Evolutionary conservation across 2,797 vertebrate species (phyloP).

Genomic region (Thripadectes ignobilis): DNA sequence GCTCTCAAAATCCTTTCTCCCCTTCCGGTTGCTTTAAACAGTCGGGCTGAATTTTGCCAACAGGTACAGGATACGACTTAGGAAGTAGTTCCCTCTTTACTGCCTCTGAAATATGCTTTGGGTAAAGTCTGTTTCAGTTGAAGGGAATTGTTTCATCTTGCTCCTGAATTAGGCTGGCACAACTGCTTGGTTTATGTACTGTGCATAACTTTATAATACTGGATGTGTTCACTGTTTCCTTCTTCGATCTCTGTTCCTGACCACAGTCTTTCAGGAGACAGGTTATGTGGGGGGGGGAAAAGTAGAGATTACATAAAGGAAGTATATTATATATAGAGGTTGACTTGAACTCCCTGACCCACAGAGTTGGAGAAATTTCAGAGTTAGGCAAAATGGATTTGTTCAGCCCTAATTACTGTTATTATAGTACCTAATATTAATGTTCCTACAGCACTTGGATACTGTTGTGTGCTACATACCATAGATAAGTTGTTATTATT

Average conservation of each 20-base stretch:
- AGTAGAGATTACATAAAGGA: constrained; percentile 2
- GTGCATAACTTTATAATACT: constrained; percentile 23
- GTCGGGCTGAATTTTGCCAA: neutral
- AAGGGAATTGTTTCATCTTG: neutral
- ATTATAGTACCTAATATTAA: constrained; percentile 61
- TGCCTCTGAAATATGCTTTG: neutral
- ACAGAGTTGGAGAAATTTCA: constrained; percentile 47
- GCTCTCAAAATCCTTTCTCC: neutral
- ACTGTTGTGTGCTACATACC: constrained; percentile 66
- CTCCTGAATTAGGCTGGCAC: constrained; percentile 17
- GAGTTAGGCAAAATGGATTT: constrained; percentile 61
- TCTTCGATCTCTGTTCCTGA: constrained; percentile 4
- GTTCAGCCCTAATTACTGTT: constrained; percentile 65
- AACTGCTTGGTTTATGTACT: constrained; percentile 43
- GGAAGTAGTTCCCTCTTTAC: neutral
- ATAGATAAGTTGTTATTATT: constrained; percentile 71
- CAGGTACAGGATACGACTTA: neutral
- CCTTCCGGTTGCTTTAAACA: neutral
- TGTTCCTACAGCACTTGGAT: constrained; percentile 71
- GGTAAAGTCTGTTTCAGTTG: neutral
- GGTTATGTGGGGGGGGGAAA: neutral
- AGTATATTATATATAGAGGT: neutral
- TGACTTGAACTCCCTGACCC: constrained; percentile 51
- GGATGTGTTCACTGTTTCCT: constrained; percentile 47
- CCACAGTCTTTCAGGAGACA: constrained; percentile 6